These are phyloP conservation scores for Geotrypetes seraphini DNA, from an alignment of 2,797 vertebrate species.

Conservation along the genomic window DNA sequence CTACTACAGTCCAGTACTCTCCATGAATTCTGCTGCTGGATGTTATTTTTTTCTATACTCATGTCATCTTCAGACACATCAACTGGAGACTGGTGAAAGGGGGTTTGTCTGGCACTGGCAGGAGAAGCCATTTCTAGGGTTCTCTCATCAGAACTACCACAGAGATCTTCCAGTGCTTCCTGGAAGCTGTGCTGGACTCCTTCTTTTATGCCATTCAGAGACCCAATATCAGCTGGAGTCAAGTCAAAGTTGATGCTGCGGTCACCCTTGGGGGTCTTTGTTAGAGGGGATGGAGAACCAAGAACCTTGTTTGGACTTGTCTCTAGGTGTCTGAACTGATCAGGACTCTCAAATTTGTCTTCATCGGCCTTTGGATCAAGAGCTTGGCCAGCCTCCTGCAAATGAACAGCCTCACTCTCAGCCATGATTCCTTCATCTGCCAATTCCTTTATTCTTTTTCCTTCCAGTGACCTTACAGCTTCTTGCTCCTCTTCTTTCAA, in stretches of 20 bases:
- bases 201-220: constrained; percentile 34
- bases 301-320: constrained; percentile 32
- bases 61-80: constrained; percentile 53
- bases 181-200: constrained; percentile 42
- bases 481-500: constrained; percentile 16
- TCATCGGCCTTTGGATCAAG: too few species aligned
- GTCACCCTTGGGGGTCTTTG: constrained; percentile 57
- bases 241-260: constrained; percentile 59
- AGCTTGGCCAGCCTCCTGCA: constrained; percentile 15
- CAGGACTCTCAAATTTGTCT: constrained; percentile 57
- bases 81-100: constrained; percentile 68
- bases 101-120: constrained; percentile 64
- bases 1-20: too few species aligned
- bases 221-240: constrained; percentile 60
- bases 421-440: too few species aligned
- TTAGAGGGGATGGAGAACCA: constrained; percentile 50
- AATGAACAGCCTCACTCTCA: constrained; percentile 11
- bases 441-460: constrained; percentile 17
- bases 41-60: background rate
- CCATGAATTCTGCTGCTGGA: constrained; percentile 44
- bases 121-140: constrained; percentile 64
- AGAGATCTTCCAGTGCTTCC: constrained; percentile 43
- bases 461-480: too few species aligned
- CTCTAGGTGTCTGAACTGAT: constrained; percentile 41
- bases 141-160: constrained; percentile 64